Evolutionary conservation across 2,888 invertebrate genomes (phyloP).

Genomic region (Micropterix aruncella): DNA sequence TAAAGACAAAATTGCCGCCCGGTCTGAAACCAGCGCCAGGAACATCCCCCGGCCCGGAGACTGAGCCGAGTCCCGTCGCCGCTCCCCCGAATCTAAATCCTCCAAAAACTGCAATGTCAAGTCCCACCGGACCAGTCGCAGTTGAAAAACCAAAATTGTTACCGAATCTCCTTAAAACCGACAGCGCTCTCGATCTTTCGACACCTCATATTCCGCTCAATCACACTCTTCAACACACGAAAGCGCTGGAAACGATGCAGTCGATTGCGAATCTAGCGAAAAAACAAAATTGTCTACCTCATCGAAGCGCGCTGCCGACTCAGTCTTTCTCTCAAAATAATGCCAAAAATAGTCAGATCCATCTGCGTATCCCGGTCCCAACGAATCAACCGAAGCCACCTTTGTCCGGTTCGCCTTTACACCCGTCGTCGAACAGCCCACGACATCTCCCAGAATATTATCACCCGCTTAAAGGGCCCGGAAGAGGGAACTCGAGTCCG

Average conservation of each 20-base stretch:
- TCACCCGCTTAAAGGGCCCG: slow-evolving; percentile 6
- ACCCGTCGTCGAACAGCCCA: slow-evolving; percentile 6
- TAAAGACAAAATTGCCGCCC: slow-evolving; percentile 33
- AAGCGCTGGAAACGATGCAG: slow-evolving; percentile 37
- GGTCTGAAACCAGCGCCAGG: slow-evolving; percentile 31
- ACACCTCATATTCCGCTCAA: slow-evolving; percentile 31
- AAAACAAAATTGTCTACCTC: slow-evolving; percentile 29
- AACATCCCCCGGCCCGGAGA: slow-evolving; percentile 23
- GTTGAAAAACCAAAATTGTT: slow-evolving; percentile 21
- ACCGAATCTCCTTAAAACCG: slow-evolving; percentile 12
- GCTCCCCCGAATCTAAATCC: slow-evolving; percentile 16
- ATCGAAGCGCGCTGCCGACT: slow-evolving; percentile 21
- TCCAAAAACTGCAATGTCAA: slow-evolving; percentile 8
- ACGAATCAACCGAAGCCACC: slow-evolving; percentile 15
- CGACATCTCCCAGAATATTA: slow-evolving; percentile 11
- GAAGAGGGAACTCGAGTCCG: slow-evolving; percentile 5
- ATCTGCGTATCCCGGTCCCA: slow-evolving; percentile 22
- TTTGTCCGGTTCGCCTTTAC: slow-evolving; percentile 5
- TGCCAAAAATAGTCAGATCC: slow-evolving; percentile 15
- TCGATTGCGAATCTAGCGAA: slow-evolving; percentile 37
- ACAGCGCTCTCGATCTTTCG: slow-evolving; percentile 32
- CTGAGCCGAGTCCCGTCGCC: not conserved
- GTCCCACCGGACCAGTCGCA: slow-evolving; percentile 6
- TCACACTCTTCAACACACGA: slow-evolving; percentile 30
- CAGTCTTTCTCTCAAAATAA: slow-evolving; percentile 20